Conservation (phyloP, 2,888 invertebrate species). For the Prosapia bicincta region DNA sequence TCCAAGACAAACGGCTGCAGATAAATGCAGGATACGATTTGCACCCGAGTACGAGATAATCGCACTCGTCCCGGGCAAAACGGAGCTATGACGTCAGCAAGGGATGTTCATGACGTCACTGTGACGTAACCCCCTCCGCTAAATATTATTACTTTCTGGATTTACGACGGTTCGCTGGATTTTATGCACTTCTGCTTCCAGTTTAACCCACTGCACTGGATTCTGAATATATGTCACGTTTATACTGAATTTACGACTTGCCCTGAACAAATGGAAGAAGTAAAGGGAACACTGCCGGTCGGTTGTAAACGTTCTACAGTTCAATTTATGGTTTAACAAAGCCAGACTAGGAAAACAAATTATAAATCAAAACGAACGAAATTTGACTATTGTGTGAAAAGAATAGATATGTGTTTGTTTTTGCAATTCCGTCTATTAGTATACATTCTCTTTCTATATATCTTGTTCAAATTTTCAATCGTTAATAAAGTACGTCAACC, state of each 20-base stretch:
- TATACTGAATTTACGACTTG: not conserved
- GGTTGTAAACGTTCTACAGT: no score
- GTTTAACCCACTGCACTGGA: not conserved
- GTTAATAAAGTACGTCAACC: no score
- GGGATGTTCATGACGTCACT: not conserved
- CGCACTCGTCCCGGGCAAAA: not conserved
- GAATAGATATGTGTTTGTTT: no score
- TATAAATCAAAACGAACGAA: no score
- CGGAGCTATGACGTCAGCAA: not conserved
- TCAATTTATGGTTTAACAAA: no score
- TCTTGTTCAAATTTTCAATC: no score
- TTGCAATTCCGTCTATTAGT: no score
- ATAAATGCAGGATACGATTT: not conserved
- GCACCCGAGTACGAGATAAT: not conserved
- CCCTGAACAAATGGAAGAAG: no score
- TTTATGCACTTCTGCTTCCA: not conserved
- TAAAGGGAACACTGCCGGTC: no score
- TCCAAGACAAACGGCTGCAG: not conserved
- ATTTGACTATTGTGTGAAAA: no score
- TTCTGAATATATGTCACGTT: not conserved
- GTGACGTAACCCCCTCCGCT: not conserved
- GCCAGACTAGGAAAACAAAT: no score
- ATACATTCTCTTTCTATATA: no score
- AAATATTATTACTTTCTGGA: not conserved
- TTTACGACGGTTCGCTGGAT: not conserved